These are phyloP conservation scores for Paradoxurus hermaphroditus DNA, from an alignment of 2,113 vertebrate genomes.

Conservation along the genomic window DNA sequence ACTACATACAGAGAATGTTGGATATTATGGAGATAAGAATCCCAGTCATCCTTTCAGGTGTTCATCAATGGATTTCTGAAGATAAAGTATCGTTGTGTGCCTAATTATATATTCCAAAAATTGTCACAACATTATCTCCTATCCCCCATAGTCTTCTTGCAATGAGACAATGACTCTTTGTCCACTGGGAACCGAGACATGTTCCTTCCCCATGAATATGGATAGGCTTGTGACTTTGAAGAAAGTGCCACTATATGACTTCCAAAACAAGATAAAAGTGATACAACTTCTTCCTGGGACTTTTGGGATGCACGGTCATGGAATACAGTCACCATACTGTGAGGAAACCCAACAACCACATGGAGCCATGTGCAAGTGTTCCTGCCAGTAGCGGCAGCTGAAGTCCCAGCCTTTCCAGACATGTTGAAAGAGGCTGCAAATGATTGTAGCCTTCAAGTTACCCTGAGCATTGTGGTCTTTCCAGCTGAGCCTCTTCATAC, in stretches of 20 bases:
- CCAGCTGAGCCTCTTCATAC: background rate
- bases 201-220: background rate
- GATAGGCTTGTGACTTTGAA: background rate
- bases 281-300: background rate
- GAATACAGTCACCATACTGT: background rate
- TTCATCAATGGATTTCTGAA: background rate
- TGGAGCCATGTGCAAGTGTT: background rate
- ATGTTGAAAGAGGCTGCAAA: background rate
- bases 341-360: background rate
- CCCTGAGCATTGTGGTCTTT: background rate
- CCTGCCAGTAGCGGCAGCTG: background rate
- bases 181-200: background rate
- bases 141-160: background rate
- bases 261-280: background rate
- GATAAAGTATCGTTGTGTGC: background rate
- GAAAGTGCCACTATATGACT: background rate
- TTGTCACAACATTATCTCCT: background rate
- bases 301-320: background rate
- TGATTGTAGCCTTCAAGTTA: background rate
- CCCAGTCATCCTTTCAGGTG: background rate
- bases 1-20: background rate
- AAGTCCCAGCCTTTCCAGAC: background rate
- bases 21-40: background rate
- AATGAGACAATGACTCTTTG: background rate
- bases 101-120: background rate